These are phyloP conservation scores for Hydrochoerus hydrochaeris DNA, from an alignment of 2,113 vertebrate genomes.

Conservation along the genomic window DNA sequence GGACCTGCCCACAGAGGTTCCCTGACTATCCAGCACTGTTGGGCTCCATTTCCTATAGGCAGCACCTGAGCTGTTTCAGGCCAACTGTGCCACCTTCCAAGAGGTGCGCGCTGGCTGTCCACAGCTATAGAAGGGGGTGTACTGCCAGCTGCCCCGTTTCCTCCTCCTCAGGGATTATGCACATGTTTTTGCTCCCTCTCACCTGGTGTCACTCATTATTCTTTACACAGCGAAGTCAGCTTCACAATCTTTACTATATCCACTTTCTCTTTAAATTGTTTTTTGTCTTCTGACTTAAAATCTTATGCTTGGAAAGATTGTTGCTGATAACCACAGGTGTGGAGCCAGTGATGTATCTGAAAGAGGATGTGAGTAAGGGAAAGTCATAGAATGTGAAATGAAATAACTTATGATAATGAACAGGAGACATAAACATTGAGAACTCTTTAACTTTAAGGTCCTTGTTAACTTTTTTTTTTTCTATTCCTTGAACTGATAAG, in stretches of 20 bases:
- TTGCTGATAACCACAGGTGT: neutral
- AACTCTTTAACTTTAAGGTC: neutral
- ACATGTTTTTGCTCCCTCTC: neutral
- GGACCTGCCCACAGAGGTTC: neutral
- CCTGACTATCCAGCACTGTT: neutral
- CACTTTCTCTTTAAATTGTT: neutral
- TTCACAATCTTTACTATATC: rapidly evolving
- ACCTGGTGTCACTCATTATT: neutral
- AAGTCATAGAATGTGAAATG: conserved; percentile 9
- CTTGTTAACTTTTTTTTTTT: neutral
- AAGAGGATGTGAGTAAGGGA: neutral
- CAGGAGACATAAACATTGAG: neutral
- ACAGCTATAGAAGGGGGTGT: neutral
- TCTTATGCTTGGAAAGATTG: neutral
- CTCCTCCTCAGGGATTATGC: neutral
- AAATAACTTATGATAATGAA: conserved; percentile 25
- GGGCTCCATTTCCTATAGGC: neutral
- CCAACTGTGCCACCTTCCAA: neutral
- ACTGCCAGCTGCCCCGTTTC: neutral
- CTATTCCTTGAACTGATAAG: conserved; percentile 32
- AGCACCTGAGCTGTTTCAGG: neutral
- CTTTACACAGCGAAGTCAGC: neutral
- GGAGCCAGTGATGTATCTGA: neutral
- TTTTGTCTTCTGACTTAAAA: neutral
- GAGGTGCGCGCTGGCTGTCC: too few species aligned